Evolutionary conservation across 2,113 vertebrate genomes (phyloP).

Genomic region (Lipophrys pholis): DNA sequence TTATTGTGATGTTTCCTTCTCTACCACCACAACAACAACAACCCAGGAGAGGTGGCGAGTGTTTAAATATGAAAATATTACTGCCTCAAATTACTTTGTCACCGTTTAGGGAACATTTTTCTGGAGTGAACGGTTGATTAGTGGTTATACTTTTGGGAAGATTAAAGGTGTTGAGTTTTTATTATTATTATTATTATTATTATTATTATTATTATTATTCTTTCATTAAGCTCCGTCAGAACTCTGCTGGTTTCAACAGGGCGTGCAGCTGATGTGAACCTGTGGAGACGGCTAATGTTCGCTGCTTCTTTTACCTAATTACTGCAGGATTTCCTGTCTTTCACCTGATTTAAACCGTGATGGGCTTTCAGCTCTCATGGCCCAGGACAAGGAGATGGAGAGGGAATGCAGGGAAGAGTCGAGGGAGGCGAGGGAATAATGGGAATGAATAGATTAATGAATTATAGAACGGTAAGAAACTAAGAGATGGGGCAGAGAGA

Average conservation of each 20-base stretch:
- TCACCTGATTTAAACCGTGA: too few relatives aligned
- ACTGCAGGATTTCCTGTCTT: neutral
- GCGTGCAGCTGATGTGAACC: slow-evolving; percentile 18
- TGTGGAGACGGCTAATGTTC: slow-evolving; percentile 17
- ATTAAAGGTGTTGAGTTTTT: slow-evolving; percentile 11
- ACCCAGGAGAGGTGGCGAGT: slow-evolving; percentile 40
- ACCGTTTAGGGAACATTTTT: too few relatives aligned
- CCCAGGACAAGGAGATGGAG: too few relatives aligned
- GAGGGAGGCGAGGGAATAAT: too few relatives aligned
- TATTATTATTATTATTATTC: too few relatives aligned
- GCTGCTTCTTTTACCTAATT: slow-evolving; percentile 24
- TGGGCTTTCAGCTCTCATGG: too few relatives aligned
- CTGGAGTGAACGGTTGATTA: slow-evolving; percentile 21
- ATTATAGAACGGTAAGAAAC: too few relatives aligned
- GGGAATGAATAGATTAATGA: too few relatives aligned
- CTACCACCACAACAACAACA: neutral
- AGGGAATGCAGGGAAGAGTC: too few relatives aligned
- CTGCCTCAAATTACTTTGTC: slow-evolving; percentile 30
- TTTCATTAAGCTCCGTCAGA: slow-evolving; percentile 12
- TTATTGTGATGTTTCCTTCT: slow-evolving; percentile 48
- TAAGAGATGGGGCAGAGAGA: too few relatives aligned
- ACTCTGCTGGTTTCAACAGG: slow-evolving; percentile 33
- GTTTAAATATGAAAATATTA: slow-evolving; percentile 52
- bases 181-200: too few relatives aligned
- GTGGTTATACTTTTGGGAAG: slow-evolving; percentile 21